Evolutionary conservation across 1,140 invertebrate genomes (phyloP).

Genomic region (Ooceraea biroi): DNA sequence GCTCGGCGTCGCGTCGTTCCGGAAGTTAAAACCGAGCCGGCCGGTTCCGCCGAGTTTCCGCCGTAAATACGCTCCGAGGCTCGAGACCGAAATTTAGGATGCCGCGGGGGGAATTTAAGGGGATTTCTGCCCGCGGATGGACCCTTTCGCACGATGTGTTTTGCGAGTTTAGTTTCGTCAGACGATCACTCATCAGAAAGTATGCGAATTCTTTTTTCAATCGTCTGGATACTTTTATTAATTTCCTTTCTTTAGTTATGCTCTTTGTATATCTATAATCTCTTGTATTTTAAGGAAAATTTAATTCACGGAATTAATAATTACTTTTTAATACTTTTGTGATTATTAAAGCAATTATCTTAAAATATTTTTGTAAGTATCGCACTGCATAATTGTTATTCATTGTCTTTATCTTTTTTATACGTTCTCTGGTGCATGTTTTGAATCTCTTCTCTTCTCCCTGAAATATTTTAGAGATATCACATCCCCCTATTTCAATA

Average conservation of each 20-base stretch:
- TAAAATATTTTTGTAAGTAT: neutral
- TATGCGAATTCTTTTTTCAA: no score
- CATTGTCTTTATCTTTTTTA: neutral
- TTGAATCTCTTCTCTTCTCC: neutral
- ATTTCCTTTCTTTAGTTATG: neutral
- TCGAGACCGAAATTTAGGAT: slow-evolving; percentile 62
- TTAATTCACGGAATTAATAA: slow-evolving; percentile 13
- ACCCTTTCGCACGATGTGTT: neutral
- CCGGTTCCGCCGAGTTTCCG: slow-evolving; percentile 53
- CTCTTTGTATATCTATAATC: neutral
- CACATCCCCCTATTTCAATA: slow-evolving; percentile 6
- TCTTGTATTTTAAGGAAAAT: neutral
- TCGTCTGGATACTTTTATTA: neutral
- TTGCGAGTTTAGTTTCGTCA: slow-evolving; percentile 16
- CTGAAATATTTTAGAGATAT: neutral
- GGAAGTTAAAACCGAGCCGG: slow-evolving; percentile 55
- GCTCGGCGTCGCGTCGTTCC: slow-evolving; percentile 55
- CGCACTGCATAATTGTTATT: neutral
- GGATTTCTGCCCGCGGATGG: neutral
- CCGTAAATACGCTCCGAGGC: slow-evolving; percentile 45
- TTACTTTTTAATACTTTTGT: neutral
- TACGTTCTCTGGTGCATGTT: neutral
- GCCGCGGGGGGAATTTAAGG: slow-evolving; percentile 38
- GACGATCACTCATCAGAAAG: neutral
- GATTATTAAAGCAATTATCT: neutral